Percentiles rank a stretch among this genome's conserved stretches.
These are phyloP conservation scores for Protophormia terraenovae DNA, from an alignment of 2,888 invertebrate genomes.

Conservation along the genomic window DNA sequence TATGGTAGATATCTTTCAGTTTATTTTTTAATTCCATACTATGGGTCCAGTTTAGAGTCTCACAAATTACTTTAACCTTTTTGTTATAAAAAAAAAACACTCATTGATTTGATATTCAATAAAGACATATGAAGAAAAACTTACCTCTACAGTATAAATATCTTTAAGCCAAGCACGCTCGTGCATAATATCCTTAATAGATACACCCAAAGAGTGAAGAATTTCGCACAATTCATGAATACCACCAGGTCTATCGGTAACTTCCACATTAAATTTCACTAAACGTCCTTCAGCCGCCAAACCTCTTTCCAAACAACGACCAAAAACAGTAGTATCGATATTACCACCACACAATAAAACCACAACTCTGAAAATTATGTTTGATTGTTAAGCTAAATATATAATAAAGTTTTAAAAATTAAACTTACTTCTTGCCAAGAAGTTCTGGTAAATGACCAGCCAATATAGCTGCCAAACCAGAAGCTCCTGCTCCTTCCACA, in stretches of 20 bases:
- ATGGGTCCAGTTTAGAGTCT: constrained; percentile 92
- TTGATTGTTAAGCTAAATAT: neutral
- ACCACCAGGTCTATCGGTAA: constrained; percentile 92
- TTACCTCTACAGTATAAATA: constrained; percentile 89
- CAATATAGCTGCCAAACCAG: constrained; percentile 92
- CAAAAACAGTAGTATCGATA: constrained; percentile 95
- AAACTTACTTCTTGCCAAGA: constrained; percentile 87
- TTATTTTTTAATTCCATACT: constrained; percentile 84
- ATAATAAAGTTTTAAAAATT: neutral
- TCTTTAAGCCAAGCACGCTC: constrained; percentile 97
- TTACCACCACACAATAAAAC: constrained; percentile 93
- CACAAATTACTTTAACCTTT: constrained; percentile 94
- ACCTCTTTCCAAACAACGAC: constrained; percentile 93
- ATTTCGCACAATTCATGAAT: constrained; percentile 92
- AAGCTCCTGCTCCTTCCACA: constrained; percentile 95
- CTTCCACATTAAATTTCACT: constrained; percentile 88
- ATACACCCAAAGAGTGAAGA: constrained; percentile 89
- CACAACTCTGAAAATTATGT: constrained; percentile 86
- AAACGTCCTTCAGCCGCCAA: constrained; percentile 92
- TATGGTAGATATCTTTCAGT: constrained; percentile 83
- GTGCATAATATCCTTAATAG: constrained; percentile 97
- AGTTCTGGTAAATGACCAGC: constrained; percentile 91
- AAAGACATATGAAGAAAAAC: constrained; percentile 73
- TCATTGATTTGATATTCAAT: neutral
- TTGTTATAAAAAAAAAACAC: constrained; percentile 72